Evolutionary conservation across 2,797 vertebrate genomes (phyloP), one percentile per base, ranked within the genome.

Genomic region (Dryobates pubescens): DNA sequence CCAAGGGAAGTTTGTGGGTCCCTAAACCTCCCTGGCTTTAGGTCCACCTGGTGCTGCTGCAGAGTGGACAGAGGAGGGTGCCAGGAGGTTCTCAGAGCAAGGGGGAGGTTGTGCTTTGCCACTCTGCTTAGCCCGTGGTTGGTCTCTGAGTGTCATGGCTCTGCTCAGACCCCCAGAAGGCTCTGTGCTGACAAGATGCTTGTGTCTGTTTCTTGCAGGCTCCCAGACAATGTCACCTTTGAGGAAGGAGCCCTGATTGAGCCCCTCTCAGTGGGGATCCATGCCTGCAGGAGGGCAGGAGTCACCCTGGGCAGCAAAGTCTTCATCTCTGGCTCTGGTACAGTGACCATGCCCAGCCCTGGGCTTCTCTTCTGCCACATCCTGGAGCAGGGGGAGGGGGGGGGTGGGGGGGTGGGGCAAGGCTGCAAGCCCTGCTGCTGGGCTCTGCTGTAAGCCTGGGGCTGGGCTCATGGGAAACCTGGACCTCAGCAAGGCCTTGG

Each of bases 201-300:
- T 64, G 10, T 95, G 53, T 89, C 38, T 68, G 56, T 19, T 93
- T 83, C 71, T 92, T 89, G 15, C 94, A 99, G 99, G 97, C 97
- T 99, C 95, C 99, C 99, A 38, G 98, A 99, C 86, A 98, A 98
- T 8, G 98, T 99, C 94, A 99, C 98, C 10, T 99, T 98, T 97
- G 99, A 99, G 95, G 99, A 99, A 97, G 99, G 99, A 57, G 99
- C 99, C 34, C 97, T 99, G 41, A 98, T 99, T 0, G 99, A 99
- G 92, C 99, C 99, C 3, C 98, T 99, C 19, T 99, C 99, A 0
- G 99, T 99, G 94, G 99, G 98, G 67, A 99, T 99, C 92, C 98
- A 99, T 7, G 98, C 99, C 83, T 99, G 99, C 92, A 98, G 96
- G 88, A 97, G 99, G 92, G 99, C 97, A 0, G 98, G 98, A 8